Evolutionary conservation across 2,888 invertebrate genomes (phyloP), one percentile per base, ranked within the genome.

Genomic region (Drosophila neutralis): DNA sequence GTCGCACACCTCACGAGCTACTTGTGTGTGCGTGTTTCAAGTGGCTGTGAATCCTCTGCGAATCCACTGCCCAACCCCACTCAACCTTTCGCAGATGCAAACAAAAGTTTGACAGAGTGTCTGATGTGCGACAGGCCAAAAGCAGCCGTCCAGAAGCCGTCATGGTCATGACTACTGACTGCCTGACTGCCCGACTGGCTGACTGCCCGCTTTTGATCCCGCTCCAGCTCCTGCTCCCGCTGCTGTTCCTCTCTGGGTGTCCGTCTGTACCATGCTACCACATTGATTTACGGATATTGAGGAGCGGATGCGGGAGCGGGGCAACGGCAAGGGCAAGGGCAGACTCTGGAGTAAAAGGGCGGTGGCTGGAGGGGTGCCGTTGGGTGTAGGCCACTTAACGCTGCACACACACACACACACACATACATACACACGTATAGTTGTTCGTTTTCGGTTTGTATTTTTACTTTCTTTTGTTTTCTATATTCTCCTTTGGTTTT

Each of bases 21-120:
- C 52, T 59, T 62, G 56, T 67, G 65, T 66, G 35, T 65, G 65
- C 36, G 56, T 62, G 64, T 56, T 73, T 78, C 57, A 75, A 76
- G 80, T 78, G 80, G 35, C 70, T 69, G 51, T 66, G 76, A 70
- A 60, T 7, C 57, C 18, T 18, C 3, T 13, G 8, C 29, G 27
- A 4, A 21, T 15, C 7, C 42, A 8, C 54, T 1, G 13, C 13
- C 15, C 29, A n/a, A 10, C 35, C 10, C 56, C n/a, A 27, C 48
- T 45, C 24, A 31, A 7, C 29, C 29, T 27, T 8, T 31, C 42
- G 38, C 33, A 33, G 70, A 35, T 36, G 57, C 74, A 79, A 84
- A 89, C 90, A 89, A 89, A 89, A 86, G 90, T 86, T 89, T 86
- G 85, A 89, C 89, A 80, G 90, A 87, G 85, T 85, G 90, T 83